A percentile compares a stretch with the other conserved stretches of the same genome.
Conservation (phyloP, 2,888 invertebrate genomes). For the Esperia sulphurella region DNA sequence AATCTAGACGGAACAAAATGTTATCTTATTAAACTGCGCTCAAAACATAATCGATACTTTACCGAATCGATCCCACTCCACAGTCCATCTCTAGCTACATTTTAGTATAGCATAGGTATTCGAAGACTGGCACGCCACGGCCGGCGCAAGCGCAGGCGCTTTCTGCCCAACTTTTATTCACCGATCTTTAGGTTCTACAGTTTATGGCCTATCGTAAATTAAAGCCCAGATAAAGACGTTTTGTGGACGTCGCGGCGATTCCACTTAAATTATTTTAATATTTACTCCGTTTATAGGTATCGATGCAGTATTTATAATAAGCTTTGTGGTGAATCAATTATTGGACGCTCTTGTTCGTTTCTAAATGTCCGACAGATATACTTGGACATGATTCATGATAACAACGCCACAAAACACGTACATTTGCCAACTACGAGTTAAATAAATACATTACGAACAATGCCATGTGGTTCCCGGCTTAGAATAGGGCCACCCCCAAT, state of each 20-base stretch:
- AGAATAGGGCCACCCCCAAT: too few relatives aligned
- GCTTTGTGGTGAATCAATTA: conserved; percentile 60
- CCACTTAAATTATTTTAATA: conserved; percentile 72
- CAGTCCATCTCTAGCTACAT: conserved; percentile 33
- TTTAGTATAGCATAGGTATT: conserved; percentile 42
- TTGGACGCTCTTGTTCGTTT: neutral
- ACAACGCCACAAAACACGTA: too few relatives aligned
- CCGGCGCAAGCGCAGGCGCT: conserved; percentile 32
- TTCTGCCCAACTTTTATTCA: conserved; percentile 62
- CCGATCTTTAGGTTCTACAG: conserved; percentile 61
- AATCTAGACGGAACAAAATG: too few relatives aligned
- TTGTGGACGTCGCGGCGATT: conserved; percentile 60
- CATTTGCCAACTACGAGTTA: too few relatives aligned
- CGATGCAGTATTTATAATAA: conserved; percentile 48
- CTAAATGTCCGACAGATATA: neutral
- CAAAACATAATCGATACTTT: too few relatives aligned
- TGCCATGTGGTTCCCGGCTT: too few relatives aligned
- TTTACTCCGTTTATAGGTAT: conserved; percentile 48
- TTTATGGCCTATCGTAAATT: conserved; percentile 69
- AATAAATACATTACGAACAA: too few relatives aligned
- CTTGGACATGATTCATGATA: too few relatives aligned
- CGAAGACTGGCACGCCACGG: conserved; percentile 23
- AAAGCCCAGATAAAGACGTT: conserved; percentile 66
- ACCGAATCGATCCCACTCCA: too few relatives aligned
- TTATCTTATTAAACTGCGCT: too few relatives aligned